phyloP scores from a whole-genome alignment of 2,888 invertebrate species.

The Limnephilus marmoratus region DNA sequence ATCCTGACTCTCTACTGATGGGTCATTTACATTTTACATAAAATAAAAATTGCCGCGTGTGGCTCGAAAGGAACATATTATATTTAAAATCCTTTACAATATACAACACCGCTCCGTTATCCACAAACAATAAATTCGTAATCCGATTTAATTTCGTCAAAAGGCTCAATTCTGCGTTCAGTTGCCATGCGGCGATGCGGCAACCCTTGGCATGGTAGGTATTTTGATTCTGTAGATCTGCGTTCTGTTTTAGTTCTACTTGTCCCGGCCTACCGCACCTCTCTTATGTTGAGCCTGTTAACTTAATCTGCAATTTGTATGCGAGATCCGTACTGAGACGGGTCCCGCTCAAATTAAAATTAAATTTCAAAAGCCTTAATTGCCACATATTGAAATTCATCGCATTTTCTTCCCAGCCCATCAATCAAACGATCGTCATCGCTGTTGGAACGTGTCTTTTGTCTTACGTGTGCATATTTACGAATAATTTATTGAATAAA shows the following conservation, averaged over 20 bases:
- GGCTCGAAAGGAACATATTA: too few species aligned
- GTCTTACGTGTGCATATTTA: not conserved
- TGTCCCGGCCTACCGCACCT: constrained; percentile 41
- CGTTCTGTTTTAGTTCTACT: not conserved
- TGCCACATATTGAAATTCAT: constrained; percentile 44
- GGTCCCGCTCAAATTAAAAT: constrained; percentile 45
- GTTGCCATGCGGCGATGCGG: not conserved
- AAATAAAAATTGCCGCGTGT: too few species aligned
- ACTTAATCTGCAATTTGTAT: constrained; percentile 53
- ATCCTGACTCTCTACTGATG: too few species aligned
- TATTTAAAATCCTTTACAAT: not conserved
- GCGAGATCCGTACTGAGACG: constrained; percentile 35
- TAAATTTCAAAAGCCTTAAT: constrained; percentile 42
- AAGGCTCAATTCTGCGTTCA: not conserved
- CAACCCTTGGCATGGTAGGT: not conserved
- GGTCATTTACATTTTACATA: too few species aligned
- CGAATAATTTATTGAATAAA: not conserved
- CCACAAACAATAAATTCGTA: not conserved
- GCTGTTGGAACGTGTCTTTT: not conserved
- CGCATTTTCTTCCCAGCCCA: not conserved
- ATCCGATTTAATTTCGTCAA: not conserved
- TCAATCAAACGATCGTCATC: constrained; percentile 26
- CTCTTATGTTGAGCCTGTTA: constrained; percentile 21
- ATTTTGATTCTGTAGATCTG: not conserved
- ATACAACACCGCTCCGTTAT: not conserved